These are phyloP conservation scores for Cassiopea andromeda DNA, from an alignment of 30 jellyfish, hydroid and myxozoan species.

Conservation along the genomic window DNA sequence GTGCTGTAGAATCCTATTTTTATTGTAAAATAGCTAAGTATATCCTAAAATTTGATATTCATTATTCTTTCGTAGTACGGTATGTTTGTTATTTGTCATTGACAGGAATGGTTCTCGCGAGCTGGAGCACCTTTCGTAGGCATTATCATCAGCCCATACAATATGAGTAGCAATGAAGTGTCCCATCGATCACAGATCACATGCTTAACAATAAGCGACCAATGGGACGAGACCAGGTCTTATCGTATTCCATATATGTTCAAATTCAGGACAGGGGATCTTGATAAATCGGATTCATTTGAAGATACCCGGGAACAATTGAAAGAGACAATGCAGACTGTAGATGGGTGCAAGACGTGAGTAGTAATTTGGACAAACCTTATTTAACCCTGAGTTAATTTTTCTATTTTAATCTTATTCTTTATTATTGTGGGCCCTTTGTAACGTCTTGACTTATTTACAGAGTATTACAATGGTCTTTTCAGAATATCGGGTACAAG, in stretches of 20 bases:
- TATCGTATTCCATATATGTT: slow-evolving; percentile 75
- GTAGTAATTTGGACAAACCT: not conserved
- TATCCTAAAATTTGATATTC: too few species aligned
- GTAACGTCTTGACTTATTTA: too few species aligned
- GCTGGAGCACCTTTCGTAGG: slow-evolving; percentile 91
- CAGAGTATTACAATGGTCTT: too few species aligned
- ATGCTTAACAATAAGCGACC: slow-evolving; percentile 76
- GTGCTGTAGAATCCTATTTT: too few species aligned
- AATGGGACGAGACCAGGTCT: slow-evolving; percentile 74
- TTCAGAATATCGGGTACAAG: too few species aligned
- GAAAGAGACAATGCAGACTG: slow-evolving; percentile 67
- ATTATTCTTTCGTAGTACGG: too few species aligned
- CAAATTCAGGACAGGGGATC: slow-evolving; percentile 72
- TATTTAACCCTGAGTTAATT: not conserved
- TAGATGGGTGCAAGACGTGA: slow-evolving; percentile 67
- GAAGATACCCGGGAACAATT: slow-evolving; percentile 70
- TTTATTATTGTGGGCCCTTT: too few species aligned
- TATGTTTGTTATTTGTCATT: too few species aligned
- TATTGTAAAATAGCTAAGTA: too few species aligned
- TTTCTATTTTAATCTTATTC: not conserved
- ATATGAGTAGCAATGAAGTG: slow-evolving; percentile 48
- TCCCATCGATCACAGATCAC: slow-evolving; percentile 76
- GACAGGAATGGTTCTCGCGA: slow-evolving; percentile 89
- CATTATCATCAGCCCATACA: slow-evolving; percentile 83
- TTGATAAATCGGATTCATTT: slow-evolving; percentile 66